phyloP scores from a whole-genome alignment of 1,140 invertebrate species.

The Aphelenchoides fujianensis region DNA sequence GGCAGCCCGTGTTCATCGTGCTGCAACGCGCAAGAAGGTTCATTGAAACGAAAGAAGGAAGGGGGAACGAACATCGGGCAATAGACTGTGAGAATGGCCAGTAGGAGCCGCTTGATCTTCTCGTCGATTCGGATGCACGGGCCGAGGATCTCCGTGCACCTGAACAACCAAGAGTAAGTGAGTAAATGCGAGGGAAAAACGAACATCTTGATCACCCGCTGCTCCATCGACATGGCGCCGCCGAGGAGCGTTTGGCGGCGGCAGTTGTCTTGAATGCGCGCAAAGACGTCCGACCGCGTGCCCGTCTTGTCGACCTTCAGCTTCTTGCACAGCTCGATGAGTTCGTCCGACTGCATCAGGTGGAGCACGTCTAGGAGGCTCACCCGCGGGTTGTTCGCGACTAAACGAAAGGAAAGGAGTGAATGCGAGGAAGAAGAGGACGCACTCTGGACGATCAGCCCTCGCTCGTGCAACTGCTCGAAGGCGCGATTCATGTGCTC shows the following conservation, averaged over 20 bases:
- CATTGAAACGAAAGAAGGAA: no score
- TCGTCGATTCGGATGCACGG: constrained; percentile 30
- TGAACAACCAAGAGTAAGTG: no score
- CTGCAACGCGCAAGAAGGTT: no score
- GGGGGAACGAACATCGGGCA: constrained; percentile 35
- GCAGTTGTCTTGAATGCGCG: constrained; percentile 11
- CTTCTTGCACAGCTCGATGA: constrained; percentile 23
- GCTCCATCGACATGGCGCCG: neutral
- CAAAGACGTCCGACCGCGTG: neutral
- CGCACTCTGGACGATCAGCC: no score
- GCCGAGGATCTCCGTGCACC: constrained; percentile 21
- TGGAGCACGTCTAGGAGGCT: constrained; percentile 16
- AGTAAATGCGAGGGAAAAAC: neutral
- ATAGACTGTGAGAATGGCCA: constrained; percentile 35
- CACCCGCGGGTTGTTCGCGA: constrained; percentile 10
- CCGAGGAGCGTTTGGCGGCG: constrained; percentile 7
- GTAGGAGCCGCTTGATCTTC: constrained; percentile 17
- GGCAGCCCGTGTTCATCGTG: no score
- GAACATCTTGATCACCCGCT: constrained; percentile 7
- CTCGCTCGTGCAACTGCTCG: constrained; percentile 17
- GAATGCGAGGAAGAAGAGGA: no score
- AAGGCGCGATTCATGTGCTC: constrained; percentile 19
- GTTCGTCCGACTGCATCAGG: constrained; percentile 19
- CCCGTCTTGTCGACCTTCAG: constrained; percentile 20
- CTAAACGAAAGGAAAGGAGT: no score